These are phyloP conservation scores for Dolichopus griseipennis DNA, from an alignment of 2,888 invertebrate genomes.

Conservation along the genomic window DNA sequence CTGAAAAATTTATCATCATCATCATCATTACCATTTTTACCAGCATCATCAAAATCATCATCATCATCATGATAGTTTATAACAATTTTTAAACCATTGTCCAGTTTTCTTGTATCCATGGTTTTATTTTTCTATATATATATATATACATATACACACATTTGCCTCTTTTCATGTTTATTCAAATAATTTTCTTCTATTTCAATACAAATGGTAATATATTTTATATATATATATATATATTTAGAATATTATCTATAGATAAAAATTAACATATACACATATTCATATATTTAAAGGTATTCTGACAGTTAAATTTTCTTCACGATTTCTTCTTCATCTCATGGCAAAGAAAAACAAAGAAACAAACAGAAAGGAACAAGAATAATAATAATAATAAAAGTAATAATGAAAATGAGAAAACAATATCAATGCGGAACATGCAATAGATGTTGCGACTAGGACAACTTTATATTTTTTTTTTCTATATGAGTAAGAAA, in stretches of 20 bases:
- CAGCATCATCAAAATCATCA: too few species aligned
- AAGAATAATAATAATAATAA: background rate
- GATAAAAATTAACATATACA: background rate
- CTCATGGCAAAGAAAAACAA: background rate
- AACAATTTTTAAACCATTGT: background rate
- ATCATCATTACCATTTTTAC: too few species aligned
- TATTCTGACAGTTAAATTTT: conserved; percentile 1
- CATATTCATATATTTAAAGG: background rate
- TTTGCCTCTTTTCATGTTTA: background rate
- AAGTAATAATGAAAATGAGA: background rate
- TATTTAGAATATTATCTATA: background rate
- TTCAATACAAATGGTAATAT: background rate
- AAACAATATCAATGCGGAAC: background rate
- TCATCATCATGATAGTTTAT: background rate
- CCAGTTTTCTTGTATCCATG: conserved; percentile 1
- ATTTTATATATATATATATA: background rate
- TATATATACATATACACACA: too few species aligned
- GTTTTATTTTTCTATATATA: background rate
- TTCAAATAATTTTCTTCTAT: background rate
- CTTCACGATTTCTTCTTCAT: background rate
- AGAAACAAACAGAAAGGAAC: background rate
- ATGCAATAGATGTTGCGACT: background rate
- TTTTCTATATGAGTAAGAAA: background rate
- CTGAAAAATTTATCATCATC: too few species aligned
- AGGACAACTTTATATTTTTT: background rate